Percentiles rank a stretch among this genome's conserved stretches.
Evolutionary conservation across 1,140 invertebrate genomes (phyloP).

Genomic region (Saxidomus purpurata): DNA sequence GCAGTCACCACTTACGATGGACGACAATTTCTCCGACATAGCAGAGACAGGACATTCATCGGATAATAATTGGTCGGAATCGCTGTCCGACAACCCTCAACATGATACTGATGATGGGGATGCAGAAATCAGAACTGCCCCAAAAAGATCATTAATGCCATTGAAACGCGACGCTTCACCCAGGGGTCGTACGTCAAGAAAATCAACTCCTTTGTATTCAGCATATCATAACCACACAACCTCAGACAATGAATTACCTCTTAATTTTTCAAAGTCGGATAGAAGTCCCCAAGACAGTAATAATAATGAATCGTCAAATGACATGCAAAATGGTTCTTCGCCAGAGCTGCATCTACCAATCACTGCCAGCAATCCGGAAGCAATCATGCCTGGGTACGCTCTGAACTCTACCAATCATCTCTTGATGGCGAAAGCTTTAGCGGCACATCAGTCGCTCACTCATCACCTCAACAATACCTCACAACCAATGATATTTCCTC

Average conservation of each 20-base stretch:
- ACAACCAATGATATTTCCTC: constrained; percentile 63
- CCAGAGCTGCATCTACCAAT: constrained; percentile 25
- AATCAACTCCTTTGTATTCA: constrained; percentile 14
- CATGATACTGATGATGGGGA: constrained; percentile 53
- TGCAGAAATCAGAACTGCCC: constrained; percentile 75
- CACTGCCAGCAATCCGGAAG: constrained; percentile 25
- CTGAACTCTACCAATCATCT: constrained; percentile 48
- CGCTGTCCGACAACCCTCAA: constrained; percentile 59
- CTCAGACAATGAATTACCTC: constrained; percentile 55
- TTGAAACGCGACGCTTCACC: constrained; percentile 47
- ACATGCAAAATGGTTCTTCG: background rate
- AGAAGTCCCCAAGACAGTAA: constrained; percentile 39
- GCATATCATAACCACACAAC: constrained; percentile 40
- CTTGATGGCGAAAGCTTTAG: constrained; percentile 60
- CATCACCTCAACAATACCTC: constrained; percentile 66
- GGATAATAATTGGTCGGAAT: constrained; percentile 67
- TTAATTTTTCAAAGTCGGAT: constrained; percentile 58
- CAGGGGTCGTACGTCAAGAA: constrained; percentile 11
- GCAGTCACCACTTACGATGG: constrained; percentile 70
- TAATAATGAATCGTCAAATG: constrained; percentile 49
- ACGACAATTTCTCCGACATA: constrained; percentile 45
- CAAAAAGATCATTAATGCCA: constrained; percentile 73
- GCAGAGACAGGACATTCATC: constrained; percentile 48
- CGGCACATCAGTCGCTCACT: constrained; percentile 57
- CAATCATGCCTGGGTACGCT: constrained; percentile 41